Percentiles rank a stretch among this genome's conserved stretches.
phyloP scores from a whole-genome alignment of 2,113 vertebrate species.

The Halcyon malimbica region DNA sequence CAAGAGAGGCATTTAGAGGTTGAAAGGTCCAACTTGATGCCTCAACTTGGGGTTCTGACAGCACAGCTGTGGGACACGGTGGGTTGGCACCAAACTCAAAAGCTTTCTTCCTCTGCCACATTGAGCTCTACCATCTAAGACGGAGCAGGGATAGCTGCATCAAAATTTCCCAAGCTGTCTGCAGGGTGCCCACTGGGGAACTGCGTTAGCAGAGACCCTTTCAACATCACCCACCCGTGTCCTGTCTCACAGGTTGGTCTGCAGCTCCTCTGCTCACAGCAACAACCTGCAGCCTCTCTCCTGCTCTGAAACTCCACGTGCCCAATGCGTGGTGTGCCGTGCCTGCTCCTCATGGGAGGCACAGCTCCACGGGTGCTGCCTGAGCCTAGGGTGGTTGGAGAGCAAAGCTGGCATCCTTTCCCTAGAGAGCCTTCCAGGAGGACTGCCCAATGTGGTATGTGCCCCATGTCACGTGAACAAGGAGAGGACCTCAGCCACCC shows the following conservation, averaged over 20 bases:
- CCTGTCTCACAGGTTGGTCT: not conserved
- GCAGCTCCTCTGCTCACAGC: not conserved
- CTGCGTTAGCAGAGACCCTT: not conserved
- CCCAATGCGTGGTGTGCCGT: too few species aligned
- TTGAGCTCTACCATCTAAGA: not conserved
- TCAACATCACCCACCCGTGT: not conserved
- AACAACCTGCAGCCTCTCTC: not conserved
- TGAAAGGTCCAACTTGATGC: not conserved
- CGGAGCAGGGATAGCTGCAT: too few species aligned
- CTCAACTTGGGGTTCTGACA: not conserved
- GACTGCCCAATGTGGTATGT: not conserved
- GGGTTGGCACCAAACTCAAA: not conserved
- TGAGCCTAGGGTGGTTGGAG: not conserved
- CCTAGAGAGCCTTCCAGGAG: fast-evolving
- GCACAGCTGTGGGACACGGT: not conserved
- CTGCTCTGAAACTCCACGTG: not conserved
- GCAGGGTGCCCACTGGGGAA: not conserved
- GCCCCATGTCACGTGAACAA: not conserved
- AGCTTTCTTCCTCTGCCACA: not conserved
- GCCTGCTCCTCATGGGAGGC: too few species aligned
- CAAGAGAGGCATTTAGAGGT: not conserved
- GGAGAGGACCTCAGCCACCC: not conserved
- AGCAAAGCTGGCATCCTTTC: not conserved
- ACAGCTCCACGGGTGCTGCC: not conserved
- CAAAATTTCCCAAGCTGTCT: not conserved